Conservation (phyloP, 2,888 invertebrate genomes). For the Icerya purchasi region DNA sequence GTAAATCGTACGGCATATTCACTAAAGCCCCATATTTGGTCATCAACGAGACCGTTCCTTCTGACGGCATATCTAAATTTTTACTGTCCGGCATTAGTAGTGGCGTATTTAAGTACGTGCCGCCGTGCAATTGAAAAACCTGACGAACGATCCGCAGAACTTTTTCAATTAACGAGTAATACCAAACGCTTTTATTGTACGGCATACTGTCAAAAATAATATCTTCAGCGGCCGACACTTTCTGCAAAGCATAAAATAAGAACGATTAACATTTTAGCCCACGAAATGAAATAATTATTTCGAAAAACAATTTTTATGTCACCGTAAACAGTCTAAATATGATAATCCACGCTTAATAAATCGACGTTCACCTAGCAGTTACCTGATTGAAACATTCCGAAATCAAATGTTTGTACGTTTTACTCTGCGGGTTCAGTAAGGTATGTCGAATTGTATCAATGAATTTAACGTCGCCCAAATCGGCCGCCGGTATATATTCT, state of each 20-base stretch:
- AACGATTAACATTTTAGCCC: too few relatives aligned
- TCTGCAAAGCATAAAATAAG: too few relatives aligned
- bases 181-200: constrained; percentile 11
- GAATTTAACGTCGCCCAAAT: constrained; percentile 64
- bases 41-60: constrained; percentile 56
- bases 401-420: constrained; percentile 49
- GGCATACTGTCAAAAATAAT: constrained; percentile 49
- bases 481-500: constrained; percentile 61
- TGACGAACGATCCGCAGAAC: constrained; percentile 13
- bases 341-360: too few relatives aligned
- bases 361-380: constrained; percentile 3
- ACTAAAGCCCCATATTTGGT: constrained; percentile 61
- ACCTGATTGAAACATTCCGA: constrained; percentile 35
- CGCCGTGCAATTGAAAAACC: constrained; percentile 40
- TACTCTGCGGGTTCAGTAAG: constrained; percentile 56
- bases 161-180: constrained; percentile 14
- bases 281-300: too few relatives aligned
- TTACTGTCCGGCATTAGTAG: constrained; percentile 48
- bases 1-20: constrained; percentile 61
- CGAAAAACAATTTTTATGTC: too few relatives aligned
- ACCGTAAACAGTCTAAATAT: too few relatives aligned
- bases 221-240: constrained; percentile 42
- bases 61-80: constrained; percentile 33
- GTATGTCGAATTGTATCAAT: constrained; percentile 63
- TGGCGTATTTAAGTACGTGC: constrained; percentile 53